These are phyloP conservation scores for Thaumatotibia leucotreta DNA, from an alignment of 1,140 invertebrate species.

Conservation along the genomic window DNA sequence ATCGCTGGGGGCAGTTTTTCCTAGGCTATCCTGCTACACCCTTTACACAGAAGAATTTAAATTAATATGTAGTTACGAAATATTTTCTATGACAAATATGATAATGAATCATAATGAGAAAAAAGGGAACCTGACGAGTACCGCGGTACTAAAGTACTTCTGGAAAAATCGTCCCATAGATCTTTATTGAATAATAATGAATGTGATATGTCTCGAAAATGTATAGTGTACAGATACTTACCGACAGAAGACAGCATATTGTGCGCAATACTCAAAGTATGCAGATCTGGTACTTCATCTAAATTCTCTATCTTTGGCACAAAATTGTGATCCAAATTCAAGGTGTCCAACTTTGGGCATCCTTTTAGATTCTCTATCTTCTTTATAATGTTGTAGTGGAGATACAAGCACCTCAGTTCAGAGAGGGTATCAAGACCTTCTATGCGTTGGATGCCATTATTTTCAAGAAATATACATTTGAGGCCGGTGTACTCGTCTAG, in stretches of 20 bases:
- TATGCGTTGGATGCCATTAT: constrained; percentile 91
- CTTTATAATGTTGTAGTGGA: constrained; percentile 92
- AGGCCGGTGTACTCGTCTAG: constrained; percentile 95
- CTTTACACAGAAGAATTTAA: too few relatives aligned
- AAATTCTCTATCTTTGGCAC: constrained; percentile 92
- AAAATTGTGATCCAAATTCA: constrained; percentile 93
- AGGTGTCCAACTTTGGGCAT: constrained; percentile 84
- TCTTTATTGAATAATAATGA: too few relatives aligned
- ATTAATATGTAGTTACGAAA: too few relatives aligned
- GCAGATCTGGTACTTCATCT: constrained; percentile 80
- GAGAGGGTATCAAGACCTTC: constrained; percentile 88
- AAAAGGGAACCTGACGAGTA: too few relatives aligned
- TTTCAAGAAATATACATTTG: constrained; percentile 94
- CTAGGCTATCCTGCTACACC: too few relatives aligned
- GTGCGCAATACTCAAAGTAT: constrained; percentile 89
- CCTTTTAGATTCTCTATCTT: constrained; percentile 91
- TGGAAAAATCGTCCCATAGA: too few relatives aligned
- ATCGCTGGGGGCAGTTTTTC: too few relatives aligned
- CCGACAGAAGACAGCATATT: constrained; percentile 84
- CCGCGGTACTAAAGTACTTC: too few relatives aligned
- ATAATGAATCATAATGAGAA: too few relatives aligned
- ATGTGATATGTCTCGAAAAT: too few relatives aligned
- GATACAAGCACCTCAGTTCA: constrained; percentile 88
- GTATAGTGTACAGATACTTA: too few relatives aligned
- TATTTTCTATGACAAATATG: too few relatives aligned